These are phyloP conservation scores for Phasianus colchicus DNA, from an alignment of 2,113 vertebrate genomes.

Conservation along the genomic window DNA sequence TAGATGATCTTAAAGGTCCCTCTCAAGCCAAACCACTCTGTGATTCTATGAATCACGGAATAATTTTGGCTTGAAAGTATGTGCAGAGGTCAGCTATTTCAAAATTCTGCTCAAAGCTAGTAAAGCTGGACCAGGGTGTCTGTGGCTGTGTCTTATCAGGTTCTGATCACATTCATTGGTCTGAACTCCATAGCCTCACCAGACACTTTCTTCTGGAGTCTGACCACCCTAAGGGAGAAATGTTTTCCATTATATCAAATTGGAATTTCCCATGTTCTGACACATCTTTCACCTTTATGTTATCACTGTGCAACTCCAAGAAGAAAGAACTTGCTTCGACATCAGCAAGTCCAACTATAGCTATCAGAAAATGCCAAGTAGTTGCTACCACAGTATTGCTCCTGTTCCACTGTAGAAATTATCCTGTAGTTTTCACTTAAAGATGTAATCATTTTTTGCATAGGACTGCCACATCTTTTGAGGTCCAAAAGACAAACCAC, in stretches of 20 bases:
- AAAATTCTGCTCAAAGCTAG: neutral
- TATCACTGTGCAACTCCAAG: neutral
- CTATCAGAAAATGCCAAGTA: neutral
- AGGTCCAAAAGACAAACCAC: neutral
- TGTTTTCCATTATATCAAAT: neutral
- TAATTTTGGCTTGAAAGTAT: neutral
- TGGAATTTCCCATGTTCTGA: neutral
- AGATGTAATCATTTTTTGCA: neutral
- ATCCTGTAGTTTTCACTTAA: neutral
- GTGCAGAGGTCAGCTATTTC: neutral
- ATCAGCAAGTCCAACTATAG: neutral
- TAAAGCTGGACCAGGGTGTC: neutral
- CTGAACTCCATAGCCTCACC: neutral
- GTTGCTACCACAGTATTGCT: neutral
- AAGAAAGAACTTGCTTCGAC: neutral
- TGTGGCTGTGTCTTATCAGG: neutral
- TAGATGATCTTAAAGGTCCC: too few relatives aligned
- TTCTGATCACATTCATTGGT: neutral
- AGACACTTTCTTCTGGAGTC: neutral
- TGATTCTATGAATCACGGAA: neutral
- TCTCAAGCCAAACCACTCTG: too few relatives aligned
- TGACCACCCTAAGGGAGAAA: neutral
- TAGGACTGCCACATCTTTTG: neutral
- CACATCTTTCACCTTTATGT: accelerated
- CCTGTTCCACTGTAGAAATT: neutral